Evolutionary conservation across 2,113 vertebrate genomes (phyloP).

Genomic region (Notarius quadriscutis): DNA sequence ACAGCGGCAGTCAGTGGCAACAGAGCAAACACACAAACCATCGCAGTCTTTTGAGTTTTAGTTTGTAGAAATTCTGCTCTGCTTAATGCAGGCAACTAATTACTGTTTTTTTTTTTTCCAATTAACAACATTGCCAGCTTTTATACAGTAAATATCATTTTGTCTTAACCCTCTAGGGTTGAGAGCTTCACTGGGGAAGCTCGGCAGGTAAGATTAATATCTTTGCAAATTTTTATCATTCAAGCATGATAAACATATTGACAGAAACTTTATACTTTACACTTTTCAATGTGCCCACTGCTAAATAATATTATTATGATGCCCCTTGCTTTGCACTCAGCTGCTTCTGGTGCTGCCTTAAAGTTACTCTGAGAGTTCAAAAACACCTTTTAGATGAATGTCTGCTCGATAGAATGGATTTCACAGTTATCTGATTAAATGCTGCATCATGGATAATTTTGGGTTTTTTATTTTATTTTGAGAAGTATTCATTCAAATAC

Average conservation of each 20-base stretch:
- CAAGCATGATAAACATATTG: too few relatives aligned
- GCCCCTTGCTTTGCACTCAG: neutral
- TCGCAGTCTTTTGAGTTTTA: neutral
- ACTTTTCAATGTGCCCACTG: too few relatives aligned
- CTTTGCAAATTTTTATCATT: too few relatives aligned
- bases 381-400: neutral
- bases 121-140: neutral
- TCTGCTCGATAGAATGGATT: neutral
- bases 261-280: too few relatives aligned
- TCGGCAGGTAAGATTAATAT: too few relatives aligned
- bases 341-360: neutral
- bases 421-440: neutral
- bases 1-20: neutral
- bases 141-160: neutral
- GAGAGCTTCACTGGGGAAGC: too few relatives aligned
- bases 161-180: neutral
- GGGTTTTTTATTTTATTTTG: neutral
- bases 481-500: neutral
- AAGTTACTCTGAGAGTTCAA: neutral
- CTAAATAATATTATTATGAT: too few relatives aligned
- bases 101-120: neutral
- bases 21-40: neutral
- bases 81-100: neutral
- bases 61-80: neutral
- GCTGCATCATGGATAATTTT: neutral